These are phyloP conservation scores for Priocnemis perturbator DNA, from an alignment of 2,888 invertebrate species.

Conservation along the genomic window DNA sequence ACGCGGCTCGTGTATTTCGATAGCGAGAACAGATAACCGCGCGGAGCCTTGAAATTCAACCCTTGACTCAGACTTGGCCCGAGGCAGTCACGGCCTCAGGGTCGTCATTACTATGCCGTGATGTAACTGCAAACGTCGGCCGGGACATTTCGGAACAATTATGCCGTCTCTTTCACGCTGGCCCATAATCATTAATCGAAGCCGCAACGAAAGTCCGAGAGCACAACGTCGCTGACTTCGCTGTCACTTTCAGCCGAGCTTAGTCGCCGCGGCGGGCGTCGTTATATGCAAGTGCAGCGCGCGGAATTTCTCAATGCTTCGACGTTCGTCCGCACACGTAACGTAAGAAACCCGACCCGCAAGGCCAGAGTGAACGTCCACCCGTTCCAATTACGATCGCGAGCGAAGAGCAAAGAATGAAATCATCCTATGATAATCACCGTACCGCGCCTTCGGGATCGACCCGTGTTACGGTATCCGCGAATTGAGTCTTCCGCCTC, in stretches of 20 bases:
- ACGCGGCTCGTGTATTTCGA: no score
- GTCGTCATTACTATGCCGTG: conserved; percentile 19
- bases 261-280: no score
- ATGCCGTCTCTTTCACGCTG: no score
- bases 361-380: conserved; percentile 33
- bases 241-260: no score
- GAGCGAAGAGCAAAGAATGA: conserved; percentile 1
- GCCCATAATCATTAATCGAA: neutral
- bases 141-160: no score
- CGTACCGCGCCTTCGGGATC: conserved; percentile 3
- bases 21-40: neutral
- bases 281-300: conserved; percentile 1
- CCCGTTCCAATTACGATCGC: conserved; percentile 1
- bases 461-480: neutral
- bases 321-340: conserved; percentile 20
- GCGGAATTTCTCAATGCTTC: conserved; percentile 13
- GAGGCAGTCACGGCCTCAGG: conserved; percentile 12
- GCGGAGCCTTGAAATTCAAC: conserved; percentile 38
- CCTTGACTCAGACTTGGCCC: conserved; percentile 28
- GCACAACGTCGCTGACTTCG: no score
- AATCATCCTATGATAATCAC: conserved; percentile 17
- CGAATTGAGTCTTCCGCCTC: neutral
- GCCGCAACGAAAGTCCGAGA: no score
- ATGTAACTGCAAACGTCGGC: no score
- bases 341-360: conserved; percentile 41